Percentiles rank a stretch among this genome's conserved stretches.
Conservation (phyloP, 2,888 invertebrate genomes). For the Polia nebulosa region DNA sequence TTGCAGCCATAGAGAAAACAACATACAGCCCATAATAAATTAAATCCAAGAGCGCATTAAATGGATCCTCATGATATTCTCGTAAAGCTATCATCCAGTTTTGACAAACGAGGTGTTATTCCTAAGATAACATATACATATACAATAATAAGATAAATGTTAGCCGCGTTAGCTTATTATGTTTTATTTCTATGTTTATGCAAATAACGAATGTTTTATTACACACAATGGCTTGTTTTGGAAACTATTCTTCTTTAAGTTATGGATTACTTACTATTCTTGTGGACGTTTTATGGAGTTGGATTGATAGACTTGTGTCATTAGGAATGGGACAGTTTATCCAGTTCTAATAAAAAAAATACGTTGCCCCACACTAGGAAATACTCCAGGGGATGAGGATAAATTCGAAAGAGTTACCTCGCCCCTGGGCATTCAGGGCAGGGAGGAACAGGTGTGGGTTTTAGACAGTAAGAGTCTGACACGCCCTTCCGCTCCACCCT, state of each 20-base stretch:
- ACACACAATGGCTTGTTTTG: constrained; percentile 10
- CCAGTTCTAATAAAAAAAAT: no score
- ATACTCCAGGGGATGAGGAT: no score
- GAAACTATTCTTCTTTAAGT: constrained; percentile 2
- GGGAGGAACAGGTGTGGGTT: no score
- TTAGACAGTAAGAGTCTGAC: no score
- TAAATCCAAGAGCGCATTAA: constrained; percentile 31
- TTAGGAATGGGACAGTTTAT: no score
- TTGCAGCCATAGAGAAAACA: constrained; percentile 11
- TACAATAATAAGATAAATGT: constrained; percentile 52
- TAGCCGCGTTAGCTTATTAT: constrained; percentile 32
- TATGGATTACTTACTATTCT: constrained; percentile 14
- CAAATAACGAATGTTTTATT: constrained; percentile 47
- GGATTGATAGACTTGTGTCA: neutral
- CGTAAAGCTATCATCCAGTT: constrained; percentile 54
- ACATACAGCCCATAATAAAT: constrained; percentile 34
- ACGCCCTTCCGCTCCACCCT: no score
- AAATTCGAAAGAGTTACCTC: no score
- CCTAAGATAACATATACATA: constrained; percentile 30
- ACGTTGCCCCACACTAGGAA: no score
- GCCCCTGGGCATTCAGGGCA: no score
- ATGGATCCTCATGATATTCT: constrained; percentile 41
- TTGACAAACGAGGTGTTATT: constrained; percentile 61
- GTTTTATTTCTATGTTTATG: constrained; percentile 55
- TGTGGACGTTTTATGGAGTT: neutral